phyloP scores from a whole-genome alignment of 2,113 vertebrate genomes.

The Ramphastos sulfuratus region DNA sequence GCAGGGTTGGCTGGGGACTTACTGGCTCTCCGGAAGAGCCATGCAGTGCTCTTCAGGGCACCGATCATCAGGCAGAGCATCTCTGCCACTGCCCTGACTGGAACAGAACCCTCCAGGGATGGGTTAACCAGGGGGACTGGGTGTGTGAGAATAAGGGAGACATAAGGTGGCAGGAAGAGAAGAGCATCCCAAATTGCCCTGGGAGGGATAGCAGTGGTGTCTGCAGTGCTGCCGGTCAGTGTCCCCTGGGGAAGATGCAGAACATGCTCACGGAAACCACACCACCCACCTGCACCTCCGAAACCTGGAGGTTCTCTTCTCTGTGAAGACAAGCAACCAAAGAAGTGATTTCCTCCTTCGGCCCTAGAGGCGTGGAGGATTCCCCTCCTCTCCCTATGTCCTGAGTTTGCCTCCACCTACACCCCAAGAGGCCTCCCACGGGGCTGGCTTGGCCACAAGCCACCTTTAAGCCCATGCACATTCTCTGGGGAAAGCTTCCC shows the following conservation, averaged over 20 bases:
- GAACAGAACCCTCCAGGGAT: not conserved
- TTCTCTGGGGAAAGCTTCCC: not conserved
- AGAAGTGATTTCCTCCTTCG: rapidly evolving
- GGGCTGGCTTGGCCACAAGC: not conserved
- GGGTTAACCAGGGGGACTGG: rapidly evolving
- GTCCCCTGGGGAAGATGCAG: rapidly evolving
- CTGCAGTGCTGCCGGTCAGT: not conserved
- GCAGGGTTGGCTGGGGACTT: not conserved
- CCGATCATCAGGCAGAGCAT: rapidly evolving
- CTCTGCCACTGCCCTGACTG: not conserved
- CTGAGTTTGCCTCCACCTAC: not conserved
- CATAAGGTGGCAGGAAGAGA: not conserved
- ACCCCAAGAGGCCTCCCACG: not conserved
- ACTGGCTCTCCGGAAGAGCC: not conserved
- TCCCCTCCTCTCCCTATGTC: not conserved
- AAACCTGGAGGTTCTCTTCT: not conserved
- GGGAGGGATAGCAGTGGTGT: not conserved
- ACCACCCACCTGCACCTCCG: not conserved
- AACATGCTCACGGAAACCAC: not conserved
- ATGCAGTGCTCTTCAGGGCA: not conserved
- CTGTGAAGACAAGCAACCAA: not conserved
- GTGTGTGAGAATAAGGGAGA: not conserved
- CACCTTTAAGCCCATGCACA: not conserved
- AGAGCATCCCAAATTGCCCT: not conserved
- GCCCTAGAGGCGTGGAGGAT: not conserved